phyloP scores from a whole-genome alignment of 2,888 invertebrate genomes.

The Magallana nippona region DNA sequence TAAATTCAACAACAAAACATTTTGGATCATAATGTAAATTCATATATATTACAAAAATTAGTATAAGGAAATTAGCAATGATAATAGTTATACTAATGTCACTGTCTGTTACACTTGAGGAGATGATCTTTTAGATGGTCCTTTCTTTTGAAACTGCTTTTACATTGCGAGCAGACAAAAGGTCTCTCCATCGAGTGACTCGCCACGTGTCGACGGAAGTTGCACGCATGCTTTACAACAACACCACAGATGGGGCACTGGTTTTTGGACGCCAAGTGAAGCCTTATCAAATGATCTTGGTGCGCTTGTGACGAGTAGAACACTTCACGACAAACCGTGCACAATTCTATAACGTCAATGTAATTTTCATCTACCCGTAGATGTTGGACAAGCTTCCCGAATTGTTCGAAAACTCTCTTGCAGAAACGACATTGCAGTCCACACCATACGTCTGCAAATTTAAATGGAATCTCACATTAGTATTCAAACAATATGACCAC shows the following conservation, averaged over 20 bases:
- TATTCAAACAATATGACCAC: not conserved
- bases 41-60: no score
- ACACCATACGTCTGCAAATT: not conserved
- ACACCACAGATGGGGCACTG: slow-evolving; percentile 40
- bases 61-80: no score
- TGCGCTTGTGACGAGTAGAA: not conserved
- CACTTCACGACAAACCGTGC: not conserved
- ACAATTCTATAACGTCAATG: not conserved
- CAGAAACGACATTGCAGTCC: slow-evolving; percentile 17
- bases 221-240: slow-evolving; percentile 20
- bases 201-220: slow-evolving; percentile 30
- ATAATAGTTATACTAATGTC: no score
- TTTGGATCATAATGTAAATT: no score
- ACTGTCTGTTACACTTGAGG: slow-evolving; percentile 23
- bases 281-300: slow-evolving; percentile 28
- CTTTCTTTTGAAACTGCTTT: slow-evolving; percentile 29
- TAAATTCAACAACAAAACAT: no score
- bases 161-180: slow-evolving; percentile 31
- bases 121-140: slow-evolving; percentile 32
- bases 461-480: slow-evolving; percentile 13
- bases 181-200: slow-evolving; percentile 34
- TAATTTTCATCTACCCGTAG: slow-evolving; percentile 16
- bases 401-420: slow-evolving; percentile 1
- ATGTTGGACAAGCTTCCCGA: slow-evolving; percentile 2
- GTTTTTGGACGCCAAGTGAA: not conserved